Conservation (phyloP, 2,888 invertebrate genomes). For the Aphrophora alni region DNA sequence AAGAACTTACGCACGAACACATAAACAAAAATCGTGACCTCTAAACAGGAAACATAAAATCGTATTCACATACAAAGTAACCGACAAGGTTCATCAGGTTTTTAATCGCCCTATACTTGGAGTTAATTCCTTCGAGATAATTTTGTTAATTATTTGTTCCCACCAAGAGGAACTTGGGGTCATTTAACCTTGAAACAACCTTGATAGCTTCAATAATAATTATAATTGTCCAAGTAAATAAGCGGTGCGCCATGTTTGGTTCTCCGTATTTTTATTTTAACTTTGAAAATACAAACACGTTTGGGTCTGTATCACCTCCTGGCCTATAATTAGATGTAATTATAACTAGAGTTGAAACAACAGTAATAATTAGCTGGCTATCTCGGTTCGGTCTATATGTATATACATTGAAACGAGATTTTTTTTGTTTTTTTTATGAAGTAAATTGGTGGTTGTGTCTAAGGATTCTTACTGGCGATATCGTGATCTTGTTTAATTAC, state of each 20-base stretch:
- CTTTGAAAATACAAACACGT: slow-evolving; percentile 35
- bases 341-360: neutral
- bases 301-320: slow-evolving; percentile 26
- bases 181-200: slow-evolving; percentile 29
- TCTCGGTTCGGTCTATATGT: neutral
- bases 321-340: slow-evolving; percentile 26
- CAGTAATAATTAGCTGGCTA: neutral
- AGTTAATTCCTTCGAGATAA: slow-evolving; percentile 36
- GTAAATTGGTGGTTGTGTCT: neutral
- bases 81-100: slow-evolving; percentile 28
- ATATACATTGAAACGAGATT: neutral
- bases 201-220: slow-evolving; percentile 35
- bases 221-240: slow-evolving; percentile 27
- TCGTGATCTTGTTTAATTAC: neutral
- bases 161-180: slow-evolving; percentile 14
- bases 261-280: neutral
- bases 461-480: neutral
- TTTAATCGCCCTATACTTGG: slow-evolving; percentile 25
- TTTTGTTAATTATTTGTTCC: slow-evolving; percentile 38
- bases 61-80: neutral
- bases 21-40: too few relatives aligned
- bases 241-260: neutral
- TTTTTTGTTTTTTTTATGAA: neutral
- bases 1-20: too few relatives aligned
- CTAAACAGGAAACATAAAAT: too few relatives aligned